Evolutionary conservation across 2,113 vertebrate species (phyloP).

Genomic region (Rhabdomys dilectus): DNA sequence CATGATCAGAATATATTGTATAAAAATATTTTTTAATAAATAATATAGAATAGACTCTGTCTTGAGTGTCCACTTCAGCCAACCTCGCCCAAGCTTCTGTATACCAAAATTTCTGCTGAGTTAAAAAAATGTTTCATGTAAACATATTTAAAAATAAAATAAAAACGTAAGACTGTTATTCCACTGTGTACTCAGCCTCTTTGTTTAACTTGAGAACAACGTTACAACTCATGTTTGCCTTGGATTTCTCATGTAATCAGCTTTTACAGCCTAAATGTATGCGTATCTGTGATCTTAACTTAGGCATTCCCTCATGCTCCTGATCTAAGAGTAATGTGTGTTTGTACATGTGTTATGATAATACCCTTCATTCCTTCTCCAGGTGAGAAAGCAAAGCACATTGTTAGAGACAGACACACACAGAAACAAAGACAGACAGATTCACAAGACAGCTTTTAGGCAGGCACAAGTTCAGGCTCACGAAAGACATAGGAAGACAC

Average conservation of each 20-base stretch:
- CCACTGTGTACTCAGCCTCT: neutral
- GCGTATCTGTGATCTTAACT: neutral
- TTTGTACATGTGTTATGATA: neutral
- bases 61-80: neutral
- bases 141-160: neutral
- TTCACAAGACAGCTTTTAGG: neutral
- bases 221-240: neutral
- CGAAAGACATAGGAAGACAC: neutral
- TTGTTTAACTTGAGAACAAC: neutral
- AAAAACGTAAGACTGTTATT: neutral
- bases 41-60: neutral
- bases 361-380: neutral
- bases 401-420: neutral
- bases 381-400: neutral
- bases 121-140: neutral
- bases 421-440: neutral
- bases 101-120: neutral
- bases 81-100: neutral
- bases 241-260: neutral
- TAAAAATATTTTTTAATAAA: neutral
- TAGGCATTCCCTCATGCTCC: neutral
- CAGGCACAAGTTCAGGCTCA: neutral
- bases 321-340: neutral
- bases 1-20: neutral
- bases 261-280: neutral